Percentiles rank a stretch among this genome's conserved stretches.
These are phyloP conservation scores for Eleutherodactylus coqui DNA, from an alignment of 2,797 vertebrate genomes.

Conservation along the genomic window DNA sequence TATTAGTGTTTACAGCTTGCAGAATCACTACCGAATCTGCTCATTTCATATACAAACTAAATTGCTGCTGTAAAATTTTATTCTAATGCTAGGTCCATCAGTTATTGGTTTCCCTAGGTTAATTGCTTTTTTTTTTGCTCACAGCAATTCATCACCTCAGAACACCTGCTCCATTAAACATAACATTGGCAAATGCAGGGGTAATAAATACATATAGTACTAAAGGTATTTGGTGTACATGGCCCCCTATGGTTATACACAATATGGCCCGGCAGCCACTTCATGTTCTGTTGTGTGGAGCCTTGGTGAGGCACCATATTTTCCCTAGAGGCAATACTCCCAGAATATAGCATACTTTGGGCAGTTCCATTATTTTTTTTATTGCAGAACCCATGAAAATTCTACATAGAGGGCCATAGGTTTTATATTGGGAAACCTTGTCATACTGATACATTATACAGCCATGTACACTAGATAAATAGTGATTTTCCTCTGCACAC, in stretches of 20 bases:
- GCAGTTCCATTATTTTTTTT: too few species aligned
- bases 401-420: too few species aligned
- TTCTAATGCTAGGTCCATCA: not conserved
- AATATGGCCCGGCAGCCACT: not conserved
- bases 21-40: not conserved
- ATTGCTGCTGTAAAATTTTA: not conserved
- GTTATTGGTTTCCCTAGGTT: not conserved
- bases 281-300: not conserved
- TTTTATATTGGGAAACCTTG: too few species aligned
- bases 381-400: too few species aligned
- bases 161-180: not conserved
- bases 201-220: not conserved
- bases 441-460: too few species aligned
- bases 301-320: too few species aligned
- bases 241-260: not conserved
- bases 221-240: not conserved
- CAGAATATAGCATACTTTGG: too few species aligned
- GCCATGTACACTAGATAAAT: too few species aligned
- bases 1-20: slow-evolving; percentile 30
- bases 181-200: not conserved
- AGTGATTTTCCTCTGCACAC: too few species aligned
- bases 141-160: not conserved
- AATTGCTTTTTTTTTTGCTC: slow-evolving; percentile 18
- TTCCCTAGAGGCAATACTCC: too few species aligned
- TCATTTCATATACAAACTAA: not conserved